Percentiles rank a stretch among this genome's conserved stretches.
Conservation (phyloP, 2,888 invertebrate genomes). For the Fissipunctia ypsillon region DNA sequence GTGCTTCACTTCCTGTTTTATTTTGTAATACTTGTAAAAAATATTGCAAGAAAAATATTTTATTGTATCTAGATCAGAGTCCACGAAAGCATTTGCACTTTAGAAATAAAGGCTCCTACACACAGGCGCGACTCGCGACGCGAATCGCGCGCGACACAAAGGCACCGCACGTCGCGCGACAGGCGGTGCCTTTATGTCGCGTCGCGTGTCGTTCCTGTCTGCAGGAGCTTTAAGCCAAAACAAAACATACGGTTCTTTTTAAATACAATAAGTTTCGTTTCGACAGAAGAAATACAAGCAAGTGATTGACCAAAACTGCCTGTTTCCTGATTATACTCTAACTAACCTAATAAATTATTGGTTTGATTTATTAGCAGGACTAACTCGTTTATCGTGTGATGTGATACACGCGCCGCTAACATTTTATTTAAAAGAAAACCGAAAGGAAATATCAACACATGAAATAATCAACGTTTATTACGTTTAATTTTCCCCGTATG, state of each 20-base stretch:
- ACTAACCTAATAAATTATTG: conserved; percentile 54
- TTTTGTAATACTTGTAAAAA: background rate
- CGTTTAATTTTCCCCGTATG: conserved; percentile 40
- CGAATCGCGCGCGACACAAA: too few relatives aligned
- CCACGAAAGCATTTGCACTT: too few relatives aligned
- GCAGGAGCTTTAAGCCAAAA: too few relatives aligned
- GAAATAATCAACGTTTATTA: conserved; percentile 54
- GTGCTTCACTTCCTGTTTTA: background rate
- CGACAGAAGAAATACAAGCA: conserved; percentile 26
- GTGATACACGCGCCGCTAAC: conserved; percentile 53
- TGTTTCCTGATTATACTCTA: conserved; percentile 36
- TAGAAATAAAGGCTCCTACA: too few relatives aligned
- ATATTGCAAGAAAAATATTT: too few relatives aligned
- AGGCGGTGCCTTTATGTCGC: too few relatives aligned
- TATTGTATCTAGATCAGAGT: too few relatives aligned
- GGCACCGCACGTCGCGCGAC: too few relatives aligned
- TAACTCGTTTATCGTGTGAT: conserved; percentile 36
- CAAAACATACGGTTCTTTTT: background rate
- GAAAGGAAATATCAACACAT: conserved; percentile 34
- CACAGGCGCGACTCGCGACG: too few relatives aligned
- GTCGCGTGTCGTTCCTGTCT: too few relatives aligned
- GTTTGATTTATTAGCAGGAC: conserved; percentile 46
- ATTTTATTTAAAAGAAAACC: conserved; percentile 41
- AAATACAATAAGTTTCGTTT: conserved; percentile 19
- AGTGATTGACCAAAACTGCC: conserved; percentile 26